These are phyloP conservation scores for Cheumatopsyche charites DNA, from an alignment of 1,140 invertebrate genomes.

Conservation along the genomic window DNA sequence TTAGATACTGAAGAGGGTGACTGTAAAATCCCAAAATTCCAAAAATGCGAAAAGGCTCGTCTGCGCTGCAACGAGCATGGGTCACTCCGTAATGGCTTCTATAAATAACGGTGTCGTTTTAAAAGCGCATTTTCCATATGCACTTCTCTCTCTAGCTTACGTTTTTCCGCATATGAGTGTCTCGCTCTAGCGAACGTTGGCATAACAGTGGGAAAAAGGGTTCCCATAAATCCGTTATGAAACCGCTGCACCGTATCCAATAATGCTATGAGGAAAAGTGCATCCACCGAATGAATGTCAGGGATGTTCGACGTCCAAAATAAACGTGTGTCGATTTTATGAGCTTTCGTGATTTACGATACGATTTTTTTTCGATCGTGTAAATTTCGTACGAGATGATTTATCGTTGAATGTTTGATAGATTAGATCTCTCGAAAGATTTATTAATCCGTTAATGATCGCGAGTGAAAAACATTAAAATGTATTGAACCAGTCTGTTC, in stretches of 20 bases:
- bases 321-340: no score
- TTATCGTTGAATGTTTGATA: no score
- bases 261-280: constrained; percentile 32
- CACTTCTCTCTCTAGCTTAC: not conserved
- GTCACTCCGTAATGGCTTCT: constrained; percentile 24
- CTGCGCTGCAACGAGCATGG: not conserved
- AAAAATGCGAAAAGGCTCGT: not conserved
- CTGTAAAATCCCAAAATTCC: no score
- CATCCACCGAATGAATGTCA: not conserved
- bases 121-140: constrained; percentile 15
- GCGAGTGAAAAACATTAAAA: no score
- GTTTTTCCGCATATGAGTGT: not conserved
- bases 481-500: no score
- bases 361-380: no score
- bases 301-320: not conserved
- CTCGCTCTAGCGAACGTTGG: not conserved
- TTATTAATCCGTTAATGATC: no score
- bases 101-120: constrained; percentile 28
- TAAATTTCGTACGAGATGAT: no score
- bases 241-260: constrained; percentile 37
- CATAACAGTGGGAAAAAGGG: not conserved
- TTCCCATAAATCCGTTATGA: constrained; percentile 33
- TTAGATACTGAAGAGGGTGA: no score
- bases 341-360: no score
- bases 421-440: no score